phyloP scores from a whole-genome alignment of 2,797 vertebrate genomes.

The Parauchenoglanis punctatus region DNA sequence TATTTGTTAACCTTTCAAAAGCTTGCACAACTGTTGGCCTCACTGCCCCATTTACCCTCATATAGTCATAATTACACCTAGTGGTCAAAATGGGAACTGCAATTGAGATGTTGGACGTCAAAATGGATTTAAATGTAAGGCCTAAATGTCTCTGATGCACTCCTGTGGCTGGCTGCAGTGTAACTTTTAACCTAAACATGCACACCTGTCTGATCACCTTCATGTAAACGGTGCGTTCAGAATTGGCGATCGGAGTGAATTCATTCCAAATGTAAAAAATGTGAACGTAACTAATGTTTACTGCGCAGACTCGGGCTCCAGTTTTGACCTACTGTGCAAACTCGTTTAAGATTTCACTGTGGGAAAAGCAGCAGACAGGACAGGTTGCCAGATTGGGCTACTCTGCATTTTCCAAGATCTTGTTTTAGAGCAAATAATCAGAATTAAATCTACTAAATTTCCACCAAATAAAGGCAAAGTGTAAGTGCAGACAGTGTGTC shows the following conservation, averaged over 20 bases:
- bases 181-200: too few relatives aligned
- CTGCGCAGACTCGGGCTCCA: background rate
- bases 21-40: too few relatives aligned
- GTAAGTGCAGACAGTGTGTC: background rate
- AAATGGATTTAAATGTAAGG: background rate
- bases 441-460: background rate
- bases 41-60: background rate
- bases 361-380: background rate
- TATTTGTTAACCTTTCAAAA: background rate
- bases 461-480: background rate
- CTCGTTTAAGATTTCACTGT: background rate
- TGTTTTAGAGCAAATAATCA: background rate
- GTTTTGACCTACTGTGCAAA: background rate
- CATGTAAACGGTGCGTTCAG: too few relatives aligned
- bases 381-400: background rate
- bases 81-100: background rate
- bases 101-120: background rate
- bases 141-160: background rate
- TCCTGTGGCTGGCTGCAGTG: background rate
- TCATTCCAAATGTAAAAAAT: too few relatives aligned
- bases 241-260: too few relatives aligned
- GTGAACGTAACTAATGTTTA: background rate
- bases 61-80: background rate
- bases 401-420: background rate
- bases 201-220: too few relatives aligned